A percentile compares a stretch with the other conserved stretches of the same genome.
Conservation (phyloP, 2,797 vertebrate species). For the Geotrypetes seraphini region DNA sequence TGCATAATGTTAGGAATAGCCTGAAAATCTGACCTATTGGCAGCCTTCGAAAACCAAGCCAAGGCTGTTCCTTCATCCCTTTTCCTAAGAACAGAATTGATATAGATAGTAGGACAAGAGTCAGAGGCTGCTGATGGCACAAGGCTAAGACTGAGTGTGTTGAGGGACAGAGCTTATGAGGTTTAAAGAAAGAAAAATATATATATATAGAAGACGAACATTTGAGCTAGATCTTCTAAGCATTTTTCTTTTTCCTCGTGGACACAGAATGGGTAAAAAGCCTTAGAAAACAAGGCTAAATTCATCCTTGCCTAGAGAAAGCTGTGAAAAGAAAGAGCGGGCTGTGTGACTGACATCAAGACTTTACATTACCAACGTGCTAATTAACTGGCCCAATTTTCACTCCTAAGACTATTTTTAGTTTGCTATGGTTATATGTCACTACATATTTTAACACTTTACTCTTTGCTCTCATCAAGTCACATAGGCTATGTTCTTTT, state of each 20-base stretch:
- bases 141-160: too few relatives aligned
- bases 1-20: too few relatives aligned
- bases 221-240: too few relatives aligned
- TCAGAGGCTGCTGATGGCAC: too few relatives aligned
- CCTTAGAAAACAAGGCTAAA: too few relatives aligned
- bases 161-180: background rate
- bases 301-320: constrained; percentile 12
- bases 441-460: constrained; percentile 43
- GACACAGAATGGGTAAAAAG: too few relatives aligned
- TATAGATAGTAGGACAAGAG: too few relatives aligned
- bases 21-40: too few relatives aligned
- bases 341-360: constrained; percentile 34
- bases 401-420: constrained; percentile 47
- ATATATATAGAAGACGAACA: too few relatives aligned
- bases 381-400: constrained; percentile 41
- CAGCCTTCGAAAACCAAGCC: too few relatives aligned
- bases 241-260: too few relatives aligned
- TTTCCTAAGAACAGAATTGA: too few relatives aligned
- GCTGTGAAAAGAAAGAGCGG: constrained; percentile 31
- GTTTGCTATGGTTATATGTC: constrained; percentile 35
- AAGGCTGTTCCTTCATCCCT: background rate
- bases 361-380: constrained; percentile 33
- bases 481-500: constrained; percentile 11
- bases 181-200: background rate
- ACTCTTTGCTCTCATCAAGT: constrained; percentile 26